Evolutionary conservation across 2,113 vertebrate species (phyloP), one percentile per base, ranked within the genome.

Genomic region (Pavo muticus): DNA sequence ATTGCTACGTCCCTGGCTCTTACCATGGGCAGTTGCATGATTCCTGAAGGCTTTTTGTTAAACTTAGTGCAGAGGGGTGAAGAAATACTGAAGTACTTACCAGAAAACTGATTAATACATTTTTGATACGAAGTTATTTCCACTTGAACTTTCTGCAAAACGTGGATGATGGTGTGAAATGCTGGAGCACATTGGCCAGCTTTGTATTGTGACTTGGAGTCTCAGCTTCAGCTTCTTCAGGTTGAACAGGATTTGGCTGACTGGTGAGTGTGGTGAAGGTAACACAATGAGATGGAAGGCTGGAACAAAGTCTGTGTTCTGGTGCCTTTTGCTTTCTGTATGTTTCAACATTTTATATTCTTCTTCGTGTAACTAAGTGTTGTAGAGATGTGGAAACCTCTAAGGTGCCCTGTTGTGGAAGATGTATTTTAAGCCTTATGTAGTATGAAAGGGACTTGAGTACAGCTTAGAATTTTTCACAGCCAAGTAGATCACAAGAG

Each of bases 41-140:
- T 91, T 91, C 83, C 57, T 85, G 70, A 35, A 71, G 67, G 47
- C 20, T 92, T 87, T 88, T 69, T 40, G 16, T 81, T 87, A 39
- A 85, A n/a, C 54, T 45, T 60, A 74, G 19, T 54, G 32, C 37
- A 48, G 48, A 75, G 50, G 44, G 81, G 21, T 73, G 57, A 84
- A 77, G 70, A 88, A 56, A 72, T 60, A 50, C 2, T 20, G 0
- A 68, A 40, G 16, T 50, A 68, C 54, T 78, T 80, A 50, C n/a
- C 20, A 32, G 40, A 37, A 65, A 64, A 94, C 30, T 24, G 0
- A 10, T 67, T 57, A 6, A 30, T 45, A 2, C 54, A 3, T 47
- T 75, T 80, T 76, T 80, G 11, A 42, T 69, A 13, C 47, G 13
- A 54, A 65, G 15, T 67, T 65, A 44, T 13, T 90, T 59, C 18